Percentiles rank a stretch among this genome's conserved stretches.
phyloP scores from a whole-genome alignment of 2,797 vertebrate species.

The Cygnus olor region DNA sequence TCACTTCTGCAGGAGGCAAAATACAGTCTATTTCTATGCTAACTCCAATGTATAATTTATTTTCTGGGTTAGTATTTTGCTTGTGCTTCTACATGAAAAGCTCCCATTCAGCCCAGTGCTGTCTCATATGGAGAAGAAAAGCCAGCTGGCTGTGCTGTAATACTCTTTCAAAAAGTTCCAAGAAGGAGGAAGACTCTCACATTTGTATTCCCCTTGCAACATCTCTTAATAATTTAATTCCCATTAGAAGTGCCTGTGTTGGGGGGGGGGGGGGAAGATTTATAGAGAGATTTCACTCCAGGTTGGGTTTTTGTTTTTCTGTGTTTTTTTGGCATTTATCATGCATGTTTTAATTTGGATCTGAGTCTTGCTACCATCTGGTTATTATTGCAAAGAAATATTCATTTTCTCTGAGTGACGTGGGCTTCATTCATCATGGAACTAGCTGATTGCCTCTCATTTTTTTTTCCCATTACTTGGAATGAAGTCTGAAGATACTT shows the following conservation, averaged over 20 bases:
- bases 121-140: constrained; percentile 53
- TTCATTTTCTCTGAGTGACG: constrained; percentile 85
- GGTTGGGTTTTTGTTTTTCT: constrained; percentile 86
- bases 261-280: constrained; percentile 80
- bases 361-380: constrained; percentile 86
- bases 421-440: constrained; percentile 82
- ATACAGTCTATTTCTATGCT: constrained; percentile 37
- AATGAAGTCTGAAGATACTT: constrained; percentile 70
- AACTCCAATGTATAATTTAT: constrained; percentile 58
- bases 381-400: constrained; percentile 87
- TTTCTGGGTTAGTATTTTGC: constrained; percentile 56
- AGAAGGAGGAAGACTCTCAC: constrained; percentile 66
- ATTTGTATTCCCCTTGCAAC: constrained; percentile 83
- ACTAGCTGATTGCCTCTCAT: constrained; percentile 71
- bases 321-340: constrained; percentile 88
- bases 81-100: constrained; percentile 47
- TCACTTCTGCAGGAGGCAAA: background rate
- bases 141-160: constrained; percentile 54
- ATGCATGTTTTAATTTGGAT: constrained; percentile 89
- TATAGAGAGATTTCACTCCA: constrained; percentile 86
- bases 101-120: constrained; percentile 32
- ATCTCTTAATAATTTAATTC: constrained; percentile 87
- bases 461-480: constrained; percentile 67
- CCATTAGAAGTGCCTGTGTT: constrained; percentile 81
- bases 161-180: constrained; percentile 66